Evolutionary conservation across 2,888 invertebrate species (phyloP), one percentile per base, ranked within the genome.

Genomic region (Macaria liturata): DNA sequence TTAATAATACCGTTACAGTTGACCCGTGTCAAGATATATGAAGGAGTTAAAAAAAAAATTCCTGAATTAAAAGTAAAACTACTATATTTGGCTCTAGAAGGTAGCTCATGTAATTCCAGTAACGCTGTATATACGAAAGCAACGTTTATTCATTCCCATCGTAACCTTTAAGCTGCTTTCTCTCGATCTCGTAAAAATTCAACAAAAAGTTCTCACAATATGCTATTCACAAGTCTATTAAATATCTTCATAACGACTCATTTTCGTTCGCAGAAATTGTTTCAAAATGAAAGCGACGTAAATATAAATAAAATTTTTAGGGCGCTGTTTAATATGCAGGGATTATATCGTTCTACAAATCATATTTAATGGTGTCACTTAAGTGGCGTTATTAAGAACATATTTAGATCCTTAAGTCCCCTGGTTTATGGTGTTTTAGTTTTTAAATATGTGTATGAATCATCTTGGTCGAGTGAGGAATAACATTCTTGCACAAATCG

Each of bases 271-370:
- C 34, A 4, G 34, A 37, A 49, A 54, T 54, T 42, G 34, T 45
- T 50, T 54, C 54, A 46, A 50, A 49, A 51, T n/a, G 48, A 51
- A 59, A 51, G 51, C 49, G 51, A 39, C 46, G 49, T 55, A 55
- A 55, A 53, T 57, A 57, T 61, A 43, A 61, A 61, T 57, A 52
- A 46, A 43, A 3, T 49, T 49, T 57, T 57, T 54, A 54, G 49
- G 49, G 57, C 52, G 31, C 51, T 30, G n/a, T 58, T 49, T 61
- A 58, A 52, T 61, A 58, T 49, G 49, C 44, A 50, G 46, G 47
- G 55, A 55, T 46, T 44, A 52, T 52, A 61, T 61, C 55, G 43
- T 46, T 51, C 37, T 52, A 61, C 61, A 61, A 61, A 61, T 61
- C 54, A 61, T 61, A 42, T 58, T 53, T 61, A 58, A 61, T 54